Conservation (phyloP, 2,888 invertebrate species). For the Petrolisthes cinctipes region DNA sequence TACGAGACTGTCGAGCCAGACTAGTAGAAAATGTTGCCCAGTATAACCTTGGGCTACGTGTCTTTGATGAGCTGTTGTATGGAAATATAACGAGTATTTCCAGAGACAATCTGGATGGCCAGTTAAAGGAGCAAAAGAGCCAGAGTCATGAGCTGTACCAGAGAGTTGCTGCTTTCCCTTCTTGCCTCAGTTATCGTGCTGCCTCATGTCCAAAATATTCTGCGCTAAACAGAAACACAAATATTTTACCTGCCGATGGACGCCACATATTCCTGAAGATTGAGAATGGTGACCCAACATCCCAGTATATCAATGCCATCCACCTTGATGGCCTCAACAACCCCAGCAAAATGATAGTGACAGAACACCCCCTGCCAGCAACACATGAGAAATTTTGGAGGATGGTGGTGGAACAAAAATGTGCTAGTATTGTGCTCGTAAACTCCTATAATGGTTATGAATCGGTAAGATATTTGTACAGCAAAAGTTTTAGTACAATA, state of each 20-base stretch:
- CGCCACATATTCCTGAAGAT: conserved; percentile 33
- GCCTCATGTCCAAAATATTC: not conserved
- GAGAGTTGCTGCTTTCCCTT: conserved; percentile 17
- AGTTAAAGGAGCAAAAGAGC: not conserved
- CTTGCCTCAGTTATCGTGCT: conserved; percentile 20
- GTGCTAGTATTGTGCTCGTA: conserved; percentile 33
- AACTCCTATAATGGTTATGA: conserved; percentile 4
- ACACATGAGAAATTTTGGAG: conserved; percentile 51
- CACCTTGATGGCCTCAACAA: conserved; percentile 30
- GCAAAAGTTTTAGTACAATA: too few species aligned
- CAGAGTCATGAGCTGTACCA: not conserved
- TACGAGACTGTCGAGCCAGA: conserved; percentile 43
- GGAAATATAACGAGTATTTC: conserved; percentile 28
- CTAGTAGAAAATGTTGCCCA: conserved; percentile 56
- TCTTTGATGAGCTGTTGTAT: conserved; percentile 55
- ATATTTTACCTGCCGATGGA: conserved; percentile 44
- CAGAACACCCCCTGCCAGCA: conserved; percentile 52
- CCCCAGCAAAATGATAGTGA: conserved; percentile 19
- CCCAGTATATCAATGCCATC: conserved; percentile 61
- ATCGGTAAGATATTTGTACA: not conserved
- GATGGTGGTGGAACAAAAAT: conserved; percentile 43
- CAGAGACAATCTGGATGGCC: not conserved
- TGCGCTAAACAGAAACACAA: conserved; percentile 35
- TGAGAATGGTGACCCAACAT: not conserved
- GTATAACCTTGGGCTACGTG: conserved; percentile 44